Evolutionary conservation across 1,140 invertebrate species (phyloP), one percentile per base, ranked within the genome.

Genomic region (Harpegnathos saltator): DNA sequence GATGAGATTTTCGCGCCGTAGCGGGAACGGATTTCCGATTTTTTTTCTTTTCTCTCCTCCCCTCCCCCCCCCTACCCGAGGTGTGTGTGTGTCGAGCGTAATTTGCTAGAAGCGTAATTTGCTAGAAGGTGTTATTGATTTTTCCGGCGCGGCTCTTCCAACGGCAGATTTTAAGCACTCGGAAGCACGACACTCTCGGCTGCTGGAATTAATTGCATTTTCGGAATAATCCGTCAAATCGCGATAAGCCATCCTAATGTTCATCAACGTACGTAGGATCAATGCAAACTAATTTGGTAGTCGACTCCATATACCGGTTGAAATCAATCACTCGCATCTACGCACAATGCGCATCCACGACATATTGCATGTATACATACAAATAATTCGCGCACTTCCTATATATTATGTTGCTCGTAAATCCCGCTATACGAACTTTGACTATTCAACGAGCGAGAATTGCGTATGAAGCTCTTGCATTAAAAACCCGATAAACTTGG

Each of bases 181-280:
- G n/a, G 15, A 63, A 75, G 15, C n/a, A 12, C 62, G 7, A 59
- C 24, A 24, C n/a, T 17, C 1, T 12, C 3, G 12, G 1, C 52
- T 22, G 1, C 52, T 22, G 11, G 66, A 58, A 65, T 83, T 85
- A 77, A 83, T 77, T 58, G 26, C 56, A 63, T 83, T 85, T 83
- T 69, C 24, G 22, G 14, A 1, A 59, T 56, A 71, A 80, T 71
- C 22, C 33, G 38, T 80, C 15, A 71, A 48, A 63, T 71, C 26
- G 15, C 77, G 59, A 71, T 71, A 65, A 73, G 19, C 44, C 26
- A 50, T 74, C 54, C 4, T 19, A 65, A 24, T 17, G 38, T 29
- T 63, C 69, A 66, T 83, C 54, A 38, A 62, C 33, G 59, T 5
- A 22, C 22, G 48, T 19, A 63, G 66, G 52, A 72, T 84, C 29